phyloP scores from a whole-genome alignment of 2,888 invertebrate genomes.

The Tetheella fluctuosa region DNA sequence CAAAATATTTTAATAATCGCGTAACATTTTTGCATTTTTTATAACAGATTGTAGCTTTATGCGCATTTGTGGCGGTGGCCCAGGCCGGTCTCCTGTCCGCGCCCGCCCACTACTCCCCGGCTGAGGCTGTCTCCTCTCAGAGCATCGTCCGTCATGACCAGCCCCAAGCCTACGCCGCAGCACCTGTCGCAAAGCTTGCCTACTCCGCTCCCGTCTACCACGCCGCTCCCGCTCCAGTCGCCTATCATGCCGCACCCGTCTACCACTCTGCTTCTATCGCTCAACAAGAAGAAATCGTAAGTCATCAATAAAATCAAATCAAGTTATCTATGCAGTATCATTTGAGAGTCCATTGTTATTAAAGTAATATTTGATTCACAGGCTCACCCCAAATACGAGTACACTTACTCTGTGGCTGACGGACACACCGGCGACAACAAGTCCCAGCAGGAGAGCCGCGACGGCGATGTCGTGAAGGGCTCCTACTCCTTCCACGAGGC shows the following conservation, averaged over 20 bases:
- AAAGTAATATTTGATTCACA: constrained; percentile 32
- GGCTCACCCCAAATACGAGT: constrained; percentile 69
- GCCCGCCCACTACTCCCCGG: constrained; percentile 56
- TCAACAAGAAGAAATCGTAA: constrained; percentile 30
- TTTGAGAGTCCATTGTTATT: neutral
- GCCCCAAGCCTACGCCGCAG: constrained; percentile 28
- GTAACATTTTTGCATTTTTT: neutral
- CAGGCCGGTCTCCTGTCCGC: constrained; percentile 58
- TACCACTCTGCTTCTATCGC: constrained; percentile 38
- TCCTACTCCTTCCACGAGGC: constrained; percentile 76
- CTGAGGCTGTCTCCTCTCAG: constrained; percentile 59
- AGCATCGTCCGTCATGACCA: constrained; percentile 56
- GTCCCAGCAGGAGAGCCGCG: constrained; percentile 73
- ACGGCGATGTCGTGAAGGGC: constrained; percentile 78
- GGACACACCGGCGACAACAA: constrained; percentile 80
- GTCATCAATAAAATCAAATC: neutral
- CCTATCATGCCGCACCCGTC: constrained; percentile 38
- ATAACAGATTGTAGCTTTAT: constrained; percentile 15
- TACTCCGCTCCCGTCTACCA: constrained; percentile 33
- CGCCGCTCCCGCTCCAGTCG: constrained; percentile 28
- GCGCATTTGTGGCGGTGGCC: constrained; percentile 48
- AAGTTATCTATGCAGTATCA: no score
- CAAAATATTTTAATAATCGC: neutral
- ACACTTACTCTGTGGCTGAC: constrained; percentile 79
- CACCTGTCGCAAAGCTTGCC: constrained; percentile 28